Evolutionary conservation across 2,797 vertebrate genomes (phyloP).

Genomic region (Spondyliosoma cantharus): DNA sequence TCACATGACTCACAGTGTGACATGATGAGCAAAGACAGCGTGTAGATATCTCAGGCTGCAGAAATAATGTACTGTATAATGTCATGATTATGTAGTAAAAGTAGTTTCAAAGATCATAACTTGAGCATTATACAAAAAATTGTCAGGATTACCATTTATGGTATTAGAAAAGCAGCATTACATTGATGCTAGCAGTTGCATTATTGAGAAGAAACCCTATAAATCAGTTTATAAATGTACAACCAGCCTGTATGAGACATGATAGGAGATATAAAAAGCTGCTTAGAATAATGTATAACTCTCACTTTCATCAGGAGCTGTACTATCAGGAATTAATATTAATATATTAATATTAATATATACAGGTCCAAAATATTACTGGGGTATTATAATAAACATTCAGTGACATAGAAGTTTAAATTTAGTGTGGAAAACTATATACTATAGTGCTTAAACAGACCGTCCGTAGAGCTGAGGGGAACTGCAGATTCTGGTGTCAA

Average conservation of each 20-base stretch:
- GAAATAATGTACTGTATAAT: background rate
- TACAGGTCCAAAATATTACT: too few species aligned
- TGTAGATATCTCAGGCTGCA: background rate
- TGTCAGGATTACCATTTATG: background rate
- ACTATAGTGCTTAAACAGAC: too few species aligned
- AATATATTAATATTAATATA: too few species aligned
- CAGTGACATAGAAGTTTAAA: too few species aligned
- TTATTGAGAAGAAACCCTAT: background rate
- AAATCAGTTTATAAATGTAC: background rate
- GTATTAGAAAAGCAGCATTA: background rate
- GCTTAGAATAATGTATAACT: too few species aligned
- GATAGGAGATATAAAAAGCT: background rate
- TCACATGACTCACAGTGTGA: slow-evolving; percentile 35
- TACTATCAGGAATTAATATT: background rate
- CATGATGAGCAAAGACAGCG: slow-evolving; percentile 25
- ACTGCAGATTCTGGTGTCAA: background rate
- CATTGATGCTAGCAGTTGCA: background rate
- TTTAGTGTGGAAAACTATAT: too few species aligned
- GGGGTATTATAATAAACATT: too few species aligned
- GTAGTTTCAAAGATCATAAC: background rate
- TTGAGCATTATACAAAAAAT: background rate
- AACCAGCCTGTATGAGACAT: background rate
- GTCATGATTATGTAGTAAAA: background rate
- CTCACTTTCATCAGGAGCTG: too few species aligned
- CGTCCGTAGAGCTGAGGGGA: background rate